These are phyloP conservation scores for Lutjanus campechanus DNA, from an alignment of 2,797 vertebrate species.

Conservation along the genomic window DNA sequence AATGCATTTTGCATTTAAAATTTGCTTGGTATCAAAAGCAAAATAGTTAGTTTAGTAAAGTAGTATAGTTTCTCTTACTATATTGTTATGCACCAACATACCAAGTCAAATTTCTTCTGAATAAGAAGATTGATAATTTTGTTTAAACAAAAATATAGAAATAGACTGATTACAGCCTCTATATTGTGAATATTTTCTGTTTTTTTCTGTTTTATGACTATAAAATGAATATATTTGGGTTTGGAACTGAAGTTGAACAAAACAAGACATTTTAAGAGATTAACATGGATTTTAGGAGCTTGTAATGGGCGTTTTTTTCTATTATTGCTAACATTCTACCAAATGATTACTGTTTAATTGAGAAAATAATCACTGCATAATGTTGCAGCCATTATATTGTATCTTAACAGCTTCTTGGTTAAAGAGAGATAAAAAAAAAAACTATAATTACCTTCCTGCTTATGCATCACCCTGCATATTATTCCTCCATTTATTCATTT, in stretches of 20 bases:
- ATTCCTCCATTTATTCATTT: constrained; percentile 9
- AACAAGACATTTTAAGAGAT: background rate
- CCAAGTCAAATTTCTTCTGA: too few relatives aligned
- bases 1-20: background rate
- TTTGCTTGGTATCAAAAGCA: background rate
- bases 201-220: background rate
- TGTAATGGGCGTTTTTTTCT: background rate
- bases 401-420: background rate
- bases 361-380: background rate
- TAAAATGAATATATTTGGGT: background rate
- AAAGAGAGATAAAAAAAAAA: background rate
- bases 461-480: background rate
- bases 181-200: background rate
- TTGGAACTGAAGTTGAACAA: background rate
- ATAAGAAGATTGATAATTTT: too few relatives aligned
- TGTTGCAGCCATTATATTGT: background rate
- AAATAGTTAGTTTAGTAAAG: too few relatives aligned
- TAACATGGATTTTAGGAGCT: background rate
- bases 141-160: background rate
- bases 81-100: too few relatives aligned
- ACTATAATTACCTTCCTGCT: background rate
- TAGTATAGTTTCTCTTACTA: too few relatives aligned
- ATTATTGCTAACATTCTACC: background rate
- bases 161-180: background rate
- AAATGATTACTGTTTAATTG: background rate